These are phyloP conservation scores for Phylloscopus whistleri DNA, from an alignment of 2,113 vertebrate species.

Conservation along the genomic window DNA sequence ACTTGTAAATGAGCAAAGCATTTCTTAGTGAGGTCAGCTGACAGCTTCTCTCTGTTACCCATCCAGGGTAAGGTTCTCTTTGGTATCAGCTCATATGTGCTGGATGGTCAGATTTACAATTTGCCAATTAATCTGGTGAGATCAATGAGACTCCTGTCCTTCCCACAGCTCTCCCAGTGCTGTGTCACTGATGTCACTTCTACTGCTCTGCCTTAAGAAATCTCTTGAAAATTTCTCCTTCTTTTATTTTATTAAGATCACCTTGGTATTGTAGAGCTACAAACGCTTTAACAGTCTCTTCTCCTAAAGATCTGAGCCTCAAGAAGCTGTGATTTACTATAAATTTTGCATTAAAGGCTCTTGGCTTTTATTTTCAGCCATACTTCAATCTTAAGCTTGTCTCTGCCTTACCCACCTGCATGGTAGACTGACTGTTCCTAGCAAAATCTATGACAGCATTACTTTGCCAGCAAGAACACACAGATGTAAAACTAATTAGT, in stretches of 20 bases:
- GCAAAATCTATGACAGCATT: background rate
- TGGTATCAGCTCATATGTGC: slow-evolving; percentile 38
- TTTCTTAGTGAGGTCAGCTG: background rate
- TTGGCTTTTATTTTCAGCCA: slow-evolving; percentile 4
- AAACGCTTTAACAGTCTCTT: slow-evolving; percentile 22
- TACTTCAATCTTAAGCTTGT: background rate
- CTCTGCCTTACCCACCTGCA: background rate
- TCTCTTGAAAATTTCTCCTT: slow-evolving; percentile 36
- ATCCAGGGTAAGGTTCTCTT: background rate
- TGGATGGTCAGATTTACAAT: slow-evolving; percentile 56
- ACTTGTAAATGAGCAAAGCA: background rate
- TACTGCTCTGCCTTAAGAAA: slow-evolving; percentile 32
- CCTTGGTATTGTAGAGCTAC: background rate
- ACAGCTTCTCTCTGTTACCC: background rate
- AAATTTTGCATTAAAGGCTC: slow-evolving; percentile 3
- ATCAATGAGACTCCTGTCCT: slow-evolving; percentile 13
- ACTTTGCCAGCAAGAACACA: background rate
- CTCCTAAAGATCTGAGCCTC: background rate
- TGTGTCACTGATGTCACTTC: slow-evolving; percentile 29
- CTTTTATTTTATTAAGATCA: slow-evolving; percentile 12
- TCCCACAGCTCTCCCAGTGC: slow-evolving; percentile 4
- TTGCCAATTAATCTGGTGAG: slow-evolving; percentile 26
- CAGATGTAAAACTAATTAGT: slow-evolving; percentile 23
- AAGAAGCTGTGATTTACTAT: background rate
- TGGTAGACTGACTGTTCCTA: background rate